Evolutionary conservation across 2,113 vertebrate species (phyloP).

Genomic region (Coregonus clupeaformis): DNA sequence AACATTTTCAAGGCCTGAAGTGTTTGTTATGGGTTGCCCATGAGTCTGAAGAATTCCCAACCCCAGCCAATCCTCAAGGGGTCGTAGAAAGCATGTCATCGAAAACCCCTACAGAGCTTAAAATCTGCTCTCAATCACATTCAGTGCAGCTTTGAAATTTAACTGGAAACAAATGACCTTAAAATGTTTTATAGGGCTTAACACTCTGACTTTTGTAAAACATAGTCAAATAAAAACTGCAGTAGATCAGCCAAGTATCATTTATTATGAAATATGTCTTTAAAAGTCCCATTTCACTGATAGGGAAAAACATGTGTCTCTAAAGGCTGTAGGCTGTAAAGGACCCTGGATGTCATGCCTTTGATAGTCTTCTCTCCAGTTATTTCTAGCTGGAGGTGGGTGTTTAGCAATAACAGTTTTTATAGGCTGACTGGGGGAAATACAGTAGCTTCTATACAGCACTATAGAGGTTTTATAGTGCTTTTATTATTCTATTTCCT

Average conservation of each 20-base stretch:
- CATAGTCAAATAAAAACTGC: constrained; percentile 10
- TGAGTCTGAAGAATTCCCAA: constrained; percentile 55
- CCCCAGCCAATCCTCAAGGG: constrained; percentile 45
- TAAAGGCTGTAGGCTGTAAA: constrained; percentile 39
- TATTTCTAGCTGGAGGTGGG: constrained; percentile 65
- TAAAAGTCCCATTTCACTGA: not conserved
- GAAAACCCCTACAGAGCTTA: constrained; percentile 64
- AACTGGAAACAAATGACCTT: constrained; percentile 68
- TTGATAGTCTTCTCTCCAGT: constrained; percentile 42
- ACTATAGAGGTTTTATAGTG: not conserved
- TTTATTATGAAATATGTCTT: not conserved
- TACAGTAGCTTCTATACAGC: not conserved
- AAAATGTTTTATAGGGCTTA: constrained; percentile 17
- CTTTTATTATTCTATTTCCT: not conserved
- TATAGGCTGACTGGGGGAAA: constrained; percentile 48
- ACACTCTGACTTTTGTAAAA: constrained; percentile 33
- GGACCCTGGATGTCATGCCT: constrained; percentile 33
- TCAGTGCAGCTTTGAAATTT: constrained; percentile 63
- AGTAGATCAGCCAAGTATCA: constrained; percentile 1
- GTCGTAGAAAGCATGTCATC: constrained; percentile 65
- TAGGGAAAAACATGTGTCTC: not conserved
- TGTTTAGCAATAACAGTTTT: constrained; percentile 59
- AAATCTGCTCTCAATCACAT: constrained; percentile 70
- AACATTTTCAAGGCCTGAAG: constrained; percentile 43
- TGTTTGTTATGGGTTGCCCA: constrained; percentile 62